Evolutionary conservation across 1,140 invertebrate genomes (phyloP).

Genomic region (Drosophila parvula): DNA sequence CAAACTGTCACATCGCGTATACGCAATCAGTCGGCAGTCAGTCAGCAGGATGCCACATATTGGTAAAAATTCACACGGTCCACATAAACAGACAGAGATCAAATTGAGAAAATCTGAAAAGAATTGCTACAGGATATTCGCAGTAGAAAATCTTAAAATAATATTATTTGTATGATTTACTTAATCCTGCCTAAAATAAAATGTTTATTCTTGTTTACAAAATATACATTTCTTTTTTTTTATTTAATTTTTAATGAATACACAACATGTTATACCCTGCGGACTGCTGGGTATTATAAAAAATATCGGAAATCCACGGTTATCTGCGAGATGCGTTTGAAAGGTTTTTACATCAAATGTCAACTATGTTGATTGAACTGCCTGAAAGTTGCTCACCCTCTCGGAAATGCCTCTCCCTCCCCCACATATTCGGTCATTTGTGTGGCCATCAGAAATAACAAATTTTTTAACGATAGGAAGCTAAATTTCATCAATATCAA

Average conservation of each 20-base stretch:
- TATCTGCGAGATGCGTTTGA: constrained; percentile 49
- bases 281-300: constrained; percentile 16
- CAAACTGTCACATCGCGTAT: constrained; percentile 78
- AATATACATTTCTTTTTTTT: neutral
- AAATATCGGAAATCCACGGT: constrained; percentile 39
- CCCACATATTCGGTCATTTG: constrained; percentile 25
- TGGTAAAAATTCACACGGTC: constrained; percentile 48
- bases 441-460: constrained; percentile 41
- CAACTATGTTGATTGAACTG: constrained; percentile 65
- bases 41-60: constrained; percentile 56
- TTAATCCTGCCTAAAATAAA: neutral
- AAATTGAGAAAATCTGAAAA: neutral
- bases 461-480: constrained; percentile 34
- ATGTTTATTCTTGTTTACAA: neutral
- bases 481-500: constrained; percentile 54
- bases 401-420: no score
- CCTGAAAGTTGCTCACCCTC: constrained; percentile 22
- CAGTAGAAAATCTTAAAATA: no score
- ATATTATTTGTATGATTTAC: no score
- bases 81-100: constrained; percentile 21
- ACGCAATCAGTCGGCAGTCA: constrained; percentile 74
- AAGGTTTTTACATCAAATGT: constrained; percentile 64
- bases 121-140: neutral
- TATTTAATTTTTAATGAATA: neutral
- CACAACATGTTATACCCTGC: neutral